These are phyloP conservation scores for Scylla paramamosain DNA, from an alignment of 1,140 invertebrate genomes.

Conservation along the genomic window DNA sequence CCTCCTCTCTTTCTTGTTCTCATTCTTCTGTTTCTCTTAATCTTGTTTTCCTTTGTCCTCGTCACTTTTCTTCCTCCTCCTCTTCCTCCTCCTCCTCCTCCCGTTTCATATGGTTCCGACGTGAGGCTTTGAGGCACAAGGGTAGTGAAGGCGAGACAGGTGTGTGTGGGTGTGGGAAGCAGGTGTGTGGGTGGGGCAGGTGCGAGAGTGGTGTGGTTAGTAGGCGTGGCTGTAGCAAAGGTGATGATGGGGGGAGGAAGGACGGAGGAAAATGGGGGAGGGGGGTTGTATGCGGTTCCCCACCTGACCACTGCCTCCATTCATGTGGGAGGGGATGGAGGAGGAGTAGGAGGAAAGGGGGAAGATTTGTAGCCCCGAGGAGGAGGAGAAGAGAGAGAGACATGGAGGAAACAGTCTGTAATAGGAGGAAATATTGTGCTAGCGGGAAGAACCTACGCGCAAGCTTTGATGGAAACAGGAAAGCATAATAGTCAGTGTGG, in stretches of 20 bases:
- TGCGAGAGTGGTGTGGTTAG: background rate
- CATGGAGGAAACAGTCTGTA: too few relatives aligned
- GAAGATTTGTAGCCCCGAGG: background rate
- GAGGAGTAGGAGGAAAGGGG: background rate
- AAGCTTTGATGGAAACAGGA: too few relatives aligned
- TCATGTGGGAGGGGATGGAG: background rate
- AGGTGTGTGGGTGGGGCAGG: background rate
- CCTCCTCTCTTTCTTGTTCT: too few relatives aligned
- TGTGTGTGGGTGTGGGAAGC: background rate
- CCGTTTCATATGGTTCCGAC: background rate
- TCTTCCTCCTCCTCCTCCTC: background rate
- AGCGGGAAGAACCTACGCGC: too few relatives aligned
- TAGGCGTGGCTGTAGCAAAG: constrained; percentile 1
- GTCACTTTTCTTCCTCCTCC: background rate
- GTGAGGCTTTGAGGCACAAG: background rate
- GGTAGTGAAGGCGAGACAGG: background rate
- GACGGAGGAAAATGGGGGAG: background rate
- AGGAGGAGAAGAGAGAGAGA: too few relatives aligned
- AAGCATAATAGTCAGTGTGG: too few relatives aligned
- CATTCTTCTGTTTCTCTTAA: too few relatives aligned
- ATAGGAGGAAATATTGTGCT: too few relatives aligned
- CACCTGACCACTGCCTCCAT: background rate
- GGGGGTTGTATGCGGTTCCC: background rate
- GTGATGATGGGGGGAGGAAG: background rate
- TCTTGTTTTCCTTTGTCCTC: background rate